phyloP scores from a whole-genome alignment of 2,113 vertebrate species.

The Chaenogobius annularis region DNA sequence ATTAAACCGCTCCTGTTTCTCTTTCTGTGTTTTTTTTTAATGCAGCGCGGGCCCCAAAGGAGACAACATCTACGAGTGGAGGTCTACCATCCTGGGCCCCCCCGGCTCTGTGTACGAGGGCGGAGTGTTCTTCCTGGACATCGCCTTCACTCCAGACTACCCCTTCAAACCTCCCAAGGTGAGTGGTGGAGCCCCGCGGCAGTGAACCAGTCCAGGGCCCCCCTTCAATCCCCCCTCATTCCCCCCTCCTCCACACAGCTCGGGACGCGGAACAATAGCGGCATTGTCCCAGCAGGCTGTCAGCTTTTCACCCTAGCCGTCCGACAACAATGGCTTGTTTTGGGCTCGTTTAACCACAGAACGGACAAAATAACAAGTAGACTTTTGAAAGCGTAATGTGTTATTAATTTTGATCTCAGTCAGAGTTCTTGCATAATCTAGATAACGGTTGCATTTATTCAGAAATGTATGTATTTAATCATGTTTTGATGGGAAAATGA shows the following conservation, averaged over 20 bases:
- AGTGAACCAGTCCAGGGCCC: not conserved
- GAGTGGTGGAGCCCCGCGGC: conserved; percentile 45
- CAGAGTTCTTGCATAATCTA: not conserved
- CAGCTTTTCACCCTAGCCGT: conserved; percentile 23
- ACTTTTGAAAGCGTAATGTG: not conserved
- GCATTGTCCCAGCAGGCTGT: conserved; percentile 34
- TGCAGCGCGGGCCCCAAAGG: conserved; percentile 93
- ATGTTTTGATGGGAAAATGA: not conserved
- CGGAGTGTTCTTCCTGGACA: conserved; percentile 97
- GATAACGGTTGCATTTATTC: not conserved
- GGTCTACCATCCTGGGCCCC: conserved; percentile 96
- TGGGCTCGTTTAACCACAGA: conserved; percentile 24
- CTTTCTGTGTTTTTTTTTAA: not conserved
- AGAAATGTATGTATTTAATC: not conserved
- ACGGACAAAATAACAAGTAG: conserved; percentile 3
- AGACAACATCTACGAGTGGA: conserved; percentile 98
- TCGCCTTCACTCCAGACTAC: conserved; percentile 98
- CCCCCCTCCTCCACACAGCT: not conserved
- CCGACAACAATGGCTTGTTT: conserved; percentile 26
- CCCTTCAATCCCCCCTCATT: not conserved
- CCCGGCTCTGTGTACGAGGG: conserved; percentile 97
- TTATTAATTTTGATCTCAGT: not conserved
- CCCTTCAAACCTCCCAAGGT: conserved; percentile 99
- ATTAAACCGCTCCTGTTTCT: conserved; percentile 26
- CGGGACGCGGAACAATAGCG: conserved; percentile 22